These are phyloP conservation scores for Meganola albula DNA, from an alignment of 2,888 invertebrate genomes.

Conservation along the genomic window DNA sequence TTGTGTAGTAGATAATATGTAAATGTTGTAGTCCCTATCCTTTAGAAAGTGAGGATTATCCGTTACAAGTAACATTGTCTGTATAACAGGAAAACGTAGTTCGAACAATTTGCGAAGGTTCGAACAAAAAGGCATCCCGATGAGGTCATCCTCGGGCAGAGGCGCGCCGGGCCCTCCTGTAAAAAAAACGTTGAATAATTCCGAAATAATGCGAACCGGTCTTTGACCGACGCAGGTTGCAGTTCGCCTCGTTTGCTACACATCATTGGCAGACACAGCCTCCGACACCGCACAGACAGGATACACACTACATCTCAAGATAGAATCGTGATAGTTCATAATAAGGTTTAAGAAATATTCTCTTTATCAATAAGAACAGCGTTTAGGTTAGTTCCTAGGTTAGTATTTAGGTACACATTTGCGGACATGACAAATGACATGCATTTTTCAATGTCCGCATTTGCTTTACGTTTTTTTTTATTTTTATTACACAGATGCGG, in stretches of 20 bases:
- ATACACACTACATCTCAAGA: too few species aligned
- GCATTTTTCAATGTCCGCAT: too few species aligned
- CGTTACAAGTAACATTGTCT: constrained; percentile 24
- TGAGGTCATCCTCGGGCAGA: constrained; percentile 58
- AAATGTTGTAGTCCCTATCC: too few species aligned
- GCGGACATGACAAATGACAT: too few species aligned
- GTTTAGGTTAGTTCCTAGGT: too few species aligned
- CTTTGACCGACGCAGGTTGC: constrained; percentile 62
- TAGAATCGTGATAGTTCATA: too few species aligned
- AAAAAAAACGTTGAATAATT: constrained; percentile 56
- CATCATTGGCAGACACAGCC: constrained; percentile 51
- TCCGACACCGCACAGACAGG: constrained; percentile 19
- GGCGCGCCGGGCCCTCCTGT: constrained; percentile 37
- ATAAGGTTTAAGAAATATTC: too few species aligned
- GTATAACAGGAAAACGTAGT: constrained; percentile 28
- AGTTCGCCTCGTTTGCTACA: constrained; percentile 43
- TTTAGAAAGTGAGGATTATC: constrained; percentile 14
- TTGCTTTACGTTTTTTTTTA: too few species aligned
- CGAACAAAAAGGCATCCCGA: constrained; percentile 43
- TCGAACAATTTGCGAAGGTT: constrained; percentile 28
- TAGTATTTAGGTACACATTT: too few species aligned
- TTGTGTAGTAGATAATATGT: too few species aligned
- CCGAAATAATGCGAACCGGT: constrained; percentile 69
- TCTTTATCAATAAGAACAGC: too few species aligned
- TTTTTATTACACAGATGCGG: too few species aligned